Evolutionary conservation across 1,140 invertebrate genomes (phyloP), one percentile per base, ranked within the genome.

Genomic region (Tetragonula clypearis): DNA sequence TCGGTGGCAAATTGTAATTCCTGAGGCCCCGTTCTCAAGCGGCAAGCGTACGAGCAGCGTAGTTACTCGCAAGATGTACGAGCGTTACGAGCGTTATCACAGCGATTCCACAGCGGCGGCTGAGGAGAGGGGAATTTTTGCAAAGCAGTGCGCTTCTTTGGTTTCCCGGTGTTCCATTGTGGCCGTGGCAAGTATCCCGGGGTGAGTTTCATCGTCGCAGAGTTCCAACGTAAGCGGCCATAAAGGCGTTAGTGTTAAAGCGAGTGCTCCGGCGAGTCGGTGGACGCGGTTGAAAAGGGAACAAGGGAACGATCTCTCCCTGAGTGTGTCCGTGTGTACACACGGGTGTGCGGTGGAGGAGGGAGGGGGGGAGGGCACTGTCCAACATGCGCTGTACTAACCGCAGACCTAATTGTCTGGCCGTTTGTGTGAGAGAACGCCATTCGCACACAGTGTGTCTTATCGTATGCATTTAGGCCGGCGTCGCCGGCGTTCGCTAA

Each of bases 391-490:
- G n/a, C 68, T 49, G 12, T 56, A 55, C 66, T 14, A 35, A 79
- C 76, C 76, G 68, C 68, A 72, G 82, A 79, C 82, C 76, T 69
- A 84, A 79, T 84, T 84, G 82, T 84, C 75, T 41, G 55, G 35
- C 23, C 53, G 82, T 41, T 58, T 30, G 19, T 83, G 65, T 60
- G 41, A 21, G 74, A 49, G 41, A 49, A 6, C 56, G 26, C 58
- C 23, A 30, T 78, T 72, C 77, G 58, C 66, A 30, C 58, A 72
- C 76, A 9, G 23, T 19, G 65, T 84, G 76, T 84, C 82, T 84
- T 84, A 84, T 79, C 76, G 76, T 79, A 84, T 84, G 82, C 76
- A 84, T 79, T 84, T 79, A 84, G 82, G 82, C 56, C 82, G 65
- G 35, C 53, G 17, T 15, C 30, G 6, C 73, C 76, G 26, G 23